A percentile compares a stretch with the other conserved stretches of the same genome.
These are phyloP conservation scores for Phycodurus eques DNA, from an alignment of 2,113 vertebrate species.

Conservation along the genomic window DNA sequence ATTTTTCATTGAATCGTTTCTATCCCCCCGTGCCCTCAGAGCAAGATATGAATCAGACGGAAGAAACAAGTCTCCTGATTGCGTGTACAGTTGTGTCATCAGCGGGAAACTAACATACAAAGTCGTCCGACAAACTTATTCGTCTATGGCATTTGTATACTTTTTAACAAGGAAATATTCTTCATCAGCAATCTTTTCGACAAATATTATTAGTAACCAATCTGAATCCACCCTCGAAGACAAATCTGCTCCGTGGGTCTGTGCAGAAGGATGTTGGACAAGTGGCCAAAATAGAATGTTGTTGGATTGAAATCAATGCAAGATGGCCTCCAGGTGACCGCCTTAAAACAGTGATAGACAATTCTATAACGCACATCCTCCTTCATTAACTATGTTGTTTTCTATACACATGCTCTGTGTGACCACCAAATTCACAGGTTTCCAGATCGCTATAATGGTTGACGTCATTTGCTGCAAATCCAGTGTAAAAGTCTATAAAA, in stretches of 20 bases:
- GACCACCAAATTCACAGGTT: constrained; percentile 78
- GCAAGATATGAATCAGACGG: constrained; percentile 73
- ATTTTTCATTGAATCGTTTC: constrained; percentile 75
- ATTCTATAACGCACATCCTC: constrained; percentile 71
- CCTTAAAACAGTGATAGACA: constrained; percentile 74
- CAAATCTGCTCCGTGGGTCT: constrained; percentile 65
- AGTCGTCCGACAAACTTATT: constrained; percentile 54
- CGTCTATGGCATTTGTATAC: constrained; percentile 73
- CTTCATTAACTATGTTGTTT: constrained; percentile 64
- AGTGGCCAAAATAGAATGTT: constrained; percentile 64
- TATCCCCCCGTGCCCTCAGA: constrained; percentile 66
- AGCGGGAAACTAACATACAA: constrained; percentile 63
- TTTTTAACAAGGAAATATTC: constrained; percentile 70
- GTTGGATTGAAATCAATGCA: constrained; percentile 65
- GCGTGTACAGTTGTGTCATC: constrained; percentile 68
- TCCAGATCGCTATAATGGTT: constrained; percentile 67
- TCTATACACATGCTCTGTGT: constrained; percentile 72
- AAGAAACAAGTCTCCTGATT: constrained; percentile 72
- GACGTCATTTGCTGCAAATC: constrained; percentile 72
- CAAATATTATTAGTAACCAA: constrained; percentile 74
- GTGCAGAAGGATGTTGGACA: constrained; percentile 63
- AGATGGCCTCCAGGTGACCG: constrained; percentile 69
- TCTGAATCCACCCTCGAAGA: constrained; percentile 64
- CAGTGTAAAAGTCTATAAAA: constrained; percentile 91
- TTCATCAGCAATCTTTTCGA: constrained; percentile 68